Evolutionary conservation across 2,113 vertebrate genomes (phyloP).

Genomic region (Myrmecophaga tridactyla): DNA sequence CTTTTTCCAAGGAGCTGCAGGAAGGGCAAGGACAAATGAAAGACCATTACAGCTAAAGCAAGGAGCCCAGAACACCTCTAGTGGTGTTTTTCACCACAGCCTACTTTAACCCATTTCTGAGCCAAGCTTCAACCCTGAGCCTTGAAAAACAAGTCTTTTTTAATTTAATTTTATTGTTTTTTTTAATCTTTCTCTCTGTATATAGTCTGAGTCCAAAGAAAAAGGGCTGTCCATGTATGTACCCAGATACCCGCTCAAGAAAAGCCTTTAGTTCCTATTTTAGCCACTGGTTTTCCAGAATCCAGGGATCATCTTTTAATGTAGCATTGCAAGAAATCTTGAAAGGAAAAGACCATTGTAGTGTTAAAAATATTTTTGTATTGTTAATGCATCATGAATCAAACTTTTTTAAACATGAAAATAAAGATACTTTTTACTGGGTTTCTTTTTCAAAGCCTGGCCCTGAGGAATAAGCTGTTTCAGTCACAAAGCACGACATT

Average conservation of each 20-base stretch:
- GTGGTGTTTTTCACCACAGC: constrained; percentile 40
- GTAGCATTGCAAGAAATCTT: constrained; percentile 71
- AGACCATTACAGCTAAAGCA: neutral
- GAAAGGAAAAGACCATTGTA: constrained; percentile 74
- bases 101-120: constrained; percentile 68
- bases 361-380: constrained; percentile 85
- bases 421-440: constrained; percentile 78
- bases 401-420: constrained; percentile 76
- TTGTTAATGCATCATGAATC: constrained; percentile 74
- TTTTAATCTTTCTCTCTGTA: constrained; percentile 9
- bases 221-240: constrained; percentile 21
- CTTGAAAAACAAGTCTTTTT: constrained; percentile 58
- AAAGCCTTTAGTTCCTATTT: constrained; percentile 67
- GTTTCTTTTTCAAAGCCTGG: constrained; percentile 72
- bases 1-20: neutral
- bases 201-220: constrained; percentile 66
- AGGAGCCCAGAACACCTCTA: constrained; percentile 48
- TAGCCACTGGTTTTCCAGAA: constrained; percentile 68
- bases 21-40: neutral
- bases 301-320: constrained; percentile 75
- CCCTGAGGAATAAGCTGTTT: constrained; percentile 40
- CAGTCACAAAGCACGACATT: constrained; percentile 35
- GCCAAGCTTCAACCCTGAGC: constrained; percentile 76
- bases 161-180: constrained; percentile 15
- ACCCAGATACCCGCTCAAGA: neutral